Evolutionary conservation across 2,888 invertebrate species (phyloP).

Genomic region (Smittia sp.): DNA sequence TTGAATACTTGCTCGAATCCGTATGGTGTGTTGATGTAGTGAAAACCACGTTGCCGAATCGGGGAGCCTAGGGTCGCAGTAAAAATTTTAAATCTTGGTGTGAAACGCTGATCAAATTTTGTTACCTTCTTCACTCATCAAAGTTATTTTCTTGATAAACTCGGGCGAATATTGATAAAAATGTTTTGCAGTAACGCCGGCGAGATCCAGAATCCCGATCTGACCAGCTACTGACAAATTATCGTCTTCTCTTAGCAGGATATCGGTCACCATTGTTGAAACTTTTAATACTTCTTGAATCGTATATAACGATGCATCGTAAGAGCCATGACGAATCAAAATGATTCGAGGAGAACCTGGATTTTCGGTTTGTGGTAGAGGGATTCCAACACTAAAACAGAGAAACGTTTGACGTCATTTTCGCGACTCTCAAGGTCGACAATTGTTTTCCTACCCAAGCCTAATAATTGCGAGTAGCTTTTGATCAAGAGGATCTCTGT

Average conservation of each 20-base stretch:
- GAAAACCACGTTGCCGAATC: conserved; percentile 56
- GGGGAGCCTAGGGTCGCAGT: too few species aligned
- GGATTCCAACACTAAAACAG: conserved; percentile 45
- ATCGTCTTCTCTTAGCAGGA: conserved; percentile 59
- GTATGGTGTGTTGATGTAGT: conserved; percentile 57
- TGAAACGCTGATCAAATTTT: too few species aligned
- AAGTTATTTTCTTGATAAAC: conserved; percentile 56
- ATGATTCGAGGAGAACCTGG: conserved; percentile 52
- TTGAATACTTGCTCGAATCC: conserved; percentile 58
- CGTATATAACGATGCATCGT: conserved; percentile 52
- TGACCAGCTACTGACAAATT: conserved; percentile 55
- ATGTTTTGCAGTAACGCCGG: conserved; percentile 54
- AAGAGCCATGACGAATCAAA: conserved; percentile 53
- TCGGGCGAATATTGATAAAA: conserved; percentile 57
- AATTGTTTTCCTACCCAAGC: conserved; percentile 44
- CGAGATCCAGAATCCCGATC: conserved; percentile 56
- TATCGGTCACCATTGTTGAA: conserved; percentile 58
- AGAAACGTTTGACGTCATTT: neutral
- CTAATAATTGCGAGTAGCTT: conserved; percentile 43
- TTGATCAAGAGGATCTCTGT: conserved; percentile 32
- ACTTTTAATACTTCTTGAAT: conserved; percentile 55
- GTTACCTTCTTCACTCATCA: conserved; percentile 57
- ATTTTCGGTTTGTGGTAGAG: conserved; percentile 45
- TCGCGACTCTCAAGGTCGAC: conserved; percentile 21
- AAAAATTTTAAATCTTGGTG: too few species aligned